Evolutionary conservation across 1,140 invertebrate species (phyloP).

Genomic region (Drosophila ficusphila): DNA sequence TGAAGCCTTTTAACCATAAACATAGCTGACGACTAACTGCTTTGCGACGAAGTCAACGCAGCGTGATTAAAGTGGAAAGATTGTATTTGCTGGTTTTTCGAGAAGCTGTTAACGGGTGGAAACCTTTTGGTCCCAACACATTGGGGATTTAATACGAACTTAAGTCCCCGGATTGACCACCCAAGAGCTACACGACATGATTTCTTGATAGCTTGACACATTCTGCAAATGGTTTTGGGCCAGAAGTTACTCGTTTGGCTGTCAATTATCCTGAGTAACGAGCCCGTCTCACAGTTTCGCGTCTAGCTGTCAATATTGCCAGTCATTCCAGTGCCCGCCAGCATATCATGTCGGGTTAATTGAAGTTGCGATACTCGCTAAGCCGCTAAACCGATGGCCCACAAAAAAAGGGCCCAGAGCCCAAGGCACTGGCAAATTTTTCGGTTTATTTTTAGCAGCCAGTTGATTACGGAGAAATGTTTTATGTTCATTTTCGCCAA

Average conservation of each 20-base stretch:
- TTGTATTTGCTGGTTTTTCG: conserved; percentile 7
- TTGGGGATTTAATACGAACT: neutral
- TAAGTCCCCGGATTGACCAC: conserved; percentile 10
- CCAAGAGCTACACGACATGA: conserved; percentile 13
- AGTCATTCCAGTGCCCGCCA: conserved; percentile 23
- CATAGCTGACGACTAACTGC: conserved; percentile 14
- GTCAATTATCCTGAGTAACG: conserved; percentile 51
- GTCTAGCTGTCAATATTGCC: conserved; percentile 39
- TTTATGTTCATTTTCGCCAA: conserved; percentile 57
- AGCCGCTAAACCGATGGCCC: conserved; percentile 27
- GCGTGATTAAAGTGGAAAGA: conserved; percentile 18
- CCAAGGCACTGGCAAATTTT: conserved; percentile 16
- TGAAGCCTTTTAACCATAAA: conserved; percentile 32
- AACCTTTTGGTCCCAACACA: conserved; percentile 4
- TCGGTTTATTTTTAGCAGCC: conserved; percentile 53
- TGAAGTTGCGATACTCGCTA: conserved; percentile 41
- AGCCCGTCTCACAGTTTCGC: conserved; percentile 6
- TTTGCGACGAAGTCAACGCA: neutral
- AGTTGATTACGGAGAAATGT: conserved; percentile 55
- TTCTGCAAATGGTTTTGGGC: conserved; percentile 34
- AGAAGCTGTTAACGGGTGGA: conserved; percentile 7
- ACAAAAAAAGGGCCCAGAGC: conserved; percentile 2
- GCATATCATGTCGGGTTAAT: conserved; percentile 48
- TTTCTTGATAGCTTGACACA: conserved; percentile 41
- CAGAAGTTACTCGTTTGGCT: conserved; percentile 30